Evolutionary conservation across 2,888 invertebrate genomes (phyloP).

Genomic region (Acleris literana): DNA sequence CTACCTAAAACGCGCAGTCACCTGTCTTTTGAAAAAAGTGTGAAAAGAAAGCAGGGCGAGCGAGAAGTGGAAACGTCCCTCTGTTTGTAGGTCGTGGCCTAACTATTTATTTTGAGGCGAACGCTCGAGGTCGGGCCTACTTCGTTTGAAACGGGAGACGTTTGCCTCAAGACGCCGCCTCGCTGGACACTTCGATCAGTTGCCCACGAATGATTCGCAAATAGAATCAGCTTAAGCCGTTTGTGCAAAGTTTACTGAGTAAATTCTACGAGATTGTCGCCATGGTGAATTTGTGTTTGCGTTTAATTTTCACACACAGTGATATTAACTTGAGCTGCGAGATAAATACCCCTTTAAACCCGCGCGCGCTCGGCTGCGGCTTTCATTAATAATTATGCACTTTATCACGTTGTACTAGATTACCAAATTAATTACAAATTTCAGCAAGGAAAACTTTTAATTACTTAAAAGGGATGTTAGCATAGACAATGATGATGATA

Average conservation of each 20-base stretch:
- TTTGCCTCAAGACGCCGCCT: conserved; percentile 12
- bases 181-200: conserved; percentile 25
- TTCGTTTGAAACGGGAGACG: conserved; percentile 30
- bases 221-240: conserved; percentile 7
- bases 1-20: conserved; percentile 60
- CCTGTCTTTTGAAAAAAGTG: conserved; percentile 56
- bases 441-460: conserved; percentile 5
- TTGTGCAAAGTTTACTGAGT: conserved; percentile 9
- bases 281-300: conserved; percentile 31
- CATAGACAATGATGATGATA: neutral
- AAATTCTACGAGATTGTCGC: conserved; percentile 22
- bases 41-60: conserved; percentile 61
- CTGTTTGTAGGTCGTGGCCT: conserved; percentile 61
- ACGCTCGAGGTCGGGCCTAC: conserved; percentile 12
- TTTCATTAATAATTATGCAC: conserved; percentile 34
- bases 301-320: conserved; percentile 29
- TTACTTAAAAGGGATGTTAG: conserved; percentile 5
- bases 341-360: conserved; percentile 24
- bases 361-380: conserved; percentile 11
- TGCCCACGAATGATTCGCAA: conserved; percentile 12
- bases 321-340: conserved; percentile 31
- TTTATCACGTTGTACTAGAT: conserved; percentile 27
- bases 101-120: conserved; percentile 44
- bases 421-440: conserved; percentile 30
- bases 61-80: conserved; percentile 53